Conservation (phyloP, 2,797 vertebrate genomes). For the Babyrousa celebensis region DNA sequence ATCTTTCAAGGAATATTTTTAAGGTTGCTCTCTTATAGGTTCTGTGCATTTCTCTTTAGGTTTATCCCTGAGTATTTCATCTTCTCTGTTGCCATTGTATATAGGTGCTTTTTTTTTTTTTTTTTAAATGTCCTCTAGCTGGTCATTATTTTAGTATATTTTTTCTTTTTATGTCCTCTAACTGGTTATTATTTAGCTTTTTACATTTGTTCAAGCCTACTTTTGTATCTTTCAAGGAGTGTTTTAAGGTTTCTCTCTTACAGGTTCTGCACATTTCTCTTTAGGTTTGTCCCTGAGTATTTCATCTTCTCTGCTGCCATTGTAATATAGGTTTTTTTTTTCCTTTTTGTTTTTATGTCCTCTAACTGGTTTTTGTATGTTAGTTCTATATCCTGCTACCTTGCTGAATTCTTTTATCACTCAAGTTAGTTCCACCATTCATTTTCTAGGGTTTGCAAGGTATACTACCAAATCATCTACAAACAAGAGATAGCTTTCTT, state of each 20-base stretch:
- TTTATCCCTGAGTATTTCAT: slow-evolving; percentile 58
- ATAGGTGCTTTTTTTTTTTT: background rate
- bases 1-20: slow-evolving; percentile 1
- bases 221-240: background rate
- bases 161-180: no score
- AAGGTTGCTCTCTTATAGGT: slow-evolving; percentile 43
- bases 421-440: background rate
- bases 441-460: slow-evolving; percentile 26
- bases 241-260: slow-evolving; percentile 57
- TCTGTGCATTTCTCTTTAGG: slow-evolving; percentile 1
- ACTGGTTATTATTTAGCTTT: background rate
- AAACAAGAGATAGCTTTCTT: slow-evolving; percentile 6
- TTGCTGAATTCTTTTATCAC: background rate
- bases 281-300: slow-evolving; percentile 49
- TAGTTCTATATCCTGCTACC: slow-evolving; percentile 25
- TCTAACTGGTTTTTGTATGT: slow-evolving; percentile 27
- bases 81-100: slow-evolving; percentile 2
- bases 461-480: background rate
- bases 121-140: background rate
- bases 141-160: background rate
- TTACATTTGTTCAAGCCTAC: slow-evolving; percentile 24
- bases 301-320: background rate
- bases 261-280: slow-evolving; percentile 1
- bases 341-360: background rate
- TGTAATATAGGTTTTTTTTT: slow-evolving; percentile 20